These are phyloP conservation scores for Mactromeris polynyma DNA, from an alignment of 2,888 invertebrate genomes.

Conservation along the genomic window DNA sequence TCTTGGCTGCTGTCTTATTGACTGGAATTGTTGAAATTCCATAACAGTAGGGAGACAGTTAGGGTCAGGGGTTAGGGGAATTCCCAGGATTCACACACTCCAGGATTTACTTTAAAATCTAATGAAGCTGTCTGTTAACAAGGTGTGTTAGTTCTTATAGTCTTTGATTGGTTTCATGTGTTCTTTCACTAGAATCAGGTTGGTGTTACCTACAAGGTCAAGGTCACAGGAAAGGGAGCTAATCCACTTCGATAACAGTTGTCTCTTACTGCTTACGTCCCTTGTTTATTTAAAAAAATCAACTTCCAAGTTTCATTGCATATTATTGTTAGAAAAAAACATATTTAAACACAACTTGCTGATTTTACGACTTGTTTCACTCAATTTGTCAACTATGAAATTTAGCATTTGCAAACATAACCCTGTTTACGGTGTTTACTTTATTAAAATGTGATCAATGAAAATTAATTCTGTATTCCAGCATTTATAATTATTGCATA, in stretches of 20 bases:
- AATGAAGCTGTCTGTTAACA: background rate
- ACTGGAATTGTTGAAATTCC: background rate
- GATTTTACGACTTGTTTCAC: background rate
- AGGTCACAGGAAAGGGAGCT: too few relatives aligned
- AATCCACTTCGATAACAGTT: too few relatives aligned
- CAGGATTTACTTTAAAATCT: background rate
- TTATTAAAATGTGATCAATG: background rate
- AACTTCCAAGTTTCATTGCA: too few relatives aligned
- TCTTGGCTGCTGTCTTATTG: background rate
- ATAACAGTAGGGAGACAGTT: background rate
- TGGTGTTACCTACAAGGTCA: too few relatives aligned
- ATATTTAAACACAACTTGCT: too few relatives aligned
- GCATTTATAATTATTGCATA: background rate
- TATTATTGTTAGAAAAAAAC: too few relatives aligned
- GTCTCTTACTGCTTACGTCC: too few relatives aligned
- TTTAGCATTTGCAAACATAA: background rate
- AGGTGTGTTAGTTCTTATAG: too few relatives aligned
- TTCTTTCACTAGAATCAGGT: too few relatives aligned
- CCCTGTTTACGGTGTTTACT: background rate
- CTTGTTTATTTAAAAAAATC: too few relatives aligned
- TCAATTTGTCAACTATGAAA: background rate
- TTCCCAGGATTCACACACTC: background rate
- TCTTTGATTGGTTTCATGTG: too few relatives aligned
- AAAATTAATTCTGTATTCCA: background rate
- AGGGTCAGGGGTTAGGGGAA: background rate